Evolutionary conservation across 2,888 invertebrate genomes (phyloP).

Genomic region (Caenorhabditis sp.): DNA sequence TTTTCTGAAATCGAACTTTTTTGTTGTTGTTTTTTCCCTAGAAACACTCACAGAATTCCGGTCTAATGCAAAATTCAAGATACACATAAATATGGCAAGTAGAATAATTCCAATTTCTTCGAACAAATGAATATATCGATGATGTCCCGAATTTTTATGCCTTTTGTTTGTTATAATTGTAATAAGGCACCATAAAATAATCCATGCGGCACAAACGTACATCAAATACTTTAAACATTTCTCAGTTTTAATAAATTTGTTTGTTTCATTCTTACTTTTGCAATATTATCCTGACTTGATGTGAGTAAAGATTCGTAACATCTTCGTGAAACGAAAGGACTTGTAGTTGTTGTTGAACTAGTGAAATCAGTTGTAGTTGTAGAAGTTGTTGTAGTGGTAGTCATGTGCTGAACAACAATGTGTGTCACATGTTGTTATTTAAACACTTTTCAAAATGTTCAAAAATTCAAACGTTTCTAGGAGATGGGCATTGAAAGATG

Average conservation of each 20-base stretch:
- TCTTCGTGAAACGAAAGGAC: slow-evolving; percentile 11
- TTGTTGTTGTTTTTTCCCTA: background rate
- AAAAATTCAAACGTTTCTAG: background rate
- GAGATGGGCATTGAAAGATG: background rate
- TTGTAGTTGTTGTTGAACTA: background rate
- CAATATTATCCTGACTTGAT: slow-evolving; percentile 18
- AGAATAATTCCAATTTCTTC: slow-evolving; percentile 52
- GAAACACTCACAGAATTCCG: slow-evolving; percentile 16
- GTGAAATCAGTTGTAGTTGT: slow-evolving; percentile 10
- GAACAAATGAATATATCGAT: slow-evolving; percentile 49
- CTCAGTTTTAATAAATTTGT: background rate
- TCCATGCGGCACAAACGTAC: slow-evolving; percentile 46
- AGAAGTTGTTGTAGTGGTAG: slow-evolving; percentile 14
- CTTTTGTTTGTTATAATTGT: slow-evolving; percentile 46
- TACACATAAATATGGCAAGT: slow-evolving; percentile 39
- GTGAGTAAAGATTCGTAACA: slow-evolving; percentile 25
- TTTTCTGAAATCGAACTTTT: slow-evolving; percentile 26
- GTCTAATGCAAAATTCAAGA: slow-evolving; percentile 39
- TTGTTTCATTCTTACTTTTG: slow-evolving; percentile 11
- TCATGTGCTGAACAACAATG: background rate
- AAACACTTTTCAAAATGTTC: background rate
- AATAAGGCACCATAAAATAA: slow-evolving; percentile 52
- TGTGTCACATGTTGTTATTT: background rate
- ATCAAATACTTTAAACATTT: slow-evolving; percentile 40
- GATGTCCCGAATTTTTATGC: slow-evolving; percentile 54